Percentiles rank a stretch among this genome's conserved stretches.
Evolutionary conservation across 2,797 vertebrate genomes (phyloP).

Genomic region (Nothura maculosa): DNA sequence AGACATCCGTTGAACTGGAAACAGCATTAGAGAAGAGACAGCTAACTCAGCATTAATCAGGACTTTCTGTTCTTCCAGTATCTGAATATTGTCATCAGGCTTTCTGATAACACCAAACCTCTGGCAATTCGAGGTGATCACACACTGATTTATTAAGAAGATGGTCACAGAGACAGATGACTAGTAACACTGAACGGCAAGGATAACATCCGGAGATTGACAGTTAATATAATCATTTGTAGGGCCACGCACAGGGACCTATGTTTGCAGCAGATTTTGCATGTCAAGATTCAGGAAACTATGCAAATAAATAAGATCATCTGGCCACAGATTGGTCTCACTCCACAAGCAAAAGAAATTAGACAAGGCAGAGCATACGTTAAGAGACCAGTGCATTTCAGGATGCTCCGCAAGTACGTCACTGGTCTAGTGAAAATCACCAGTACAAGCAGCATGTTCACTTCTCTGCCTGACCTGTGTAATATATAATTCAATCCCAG

Average conservation of each 20-base stretch:
- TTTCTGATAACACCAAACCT: constrained; percentile 4
- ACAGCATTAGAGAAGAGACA: constrained; percentile 37
- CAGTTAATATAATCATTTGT: neutral
- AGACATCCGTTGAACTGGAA: constrained; percentile 38
- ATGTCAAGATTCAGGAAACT: neutral
- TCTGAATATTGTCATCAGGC: neutral
- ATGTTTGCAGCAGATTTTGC: neutral
- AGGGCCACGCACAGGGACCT: neutral
- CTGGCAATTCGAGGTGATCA: neutral
- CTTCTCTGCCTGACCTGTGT: neutral
- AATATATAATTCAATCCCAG: neutral
- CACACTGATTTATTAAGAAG: constrained; percentile 24
- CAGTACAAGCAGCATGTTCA: neutral
- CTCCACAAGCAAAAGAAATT: neutral
- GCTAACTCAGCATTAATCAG: constrained; percentile 48
- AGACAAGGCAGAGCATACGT: neutral
- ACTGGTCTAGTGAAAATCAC: neutral
- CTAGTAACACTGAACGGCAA: neutral
- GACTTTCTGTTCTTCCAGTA: neutral
- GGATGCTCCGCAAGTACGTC: neutral
- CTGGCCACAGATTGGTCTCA: neutral
- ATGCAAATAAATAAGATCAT: neutral
- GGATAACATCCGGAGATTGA: neutral
- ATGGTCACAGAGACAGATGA: neutral
- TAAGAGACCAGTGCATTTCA: neutral